Percentiles rank a stretch among this genome's conserved stretches.
Conservation (phyloP, 64 coral and sea anemone species). For the Stichodactyla helianthus region DNA sequence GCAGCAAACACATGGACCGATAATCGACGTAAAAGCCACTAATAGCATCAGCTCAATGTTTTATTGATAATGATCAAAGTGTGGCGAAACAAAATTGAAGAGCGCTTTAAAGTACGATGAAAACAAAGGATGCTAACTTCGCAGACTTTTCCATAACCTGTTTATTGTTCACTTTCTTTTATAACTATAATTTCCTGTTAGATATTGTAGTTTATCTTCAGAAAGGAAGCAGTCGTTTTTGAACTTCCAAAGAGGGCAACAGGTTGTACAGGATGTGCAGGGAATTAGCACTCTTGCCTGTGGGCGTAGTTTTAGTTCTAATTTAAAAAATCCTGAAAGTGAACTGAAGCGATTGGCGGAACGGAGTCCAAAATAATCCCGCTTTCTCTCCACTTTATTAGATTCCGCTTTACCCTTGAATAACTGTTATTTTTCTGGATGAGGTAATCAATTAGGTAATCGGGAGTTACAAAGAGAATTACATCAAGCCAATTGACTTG, state of each 20-base stretch:
- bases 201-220: background rate
- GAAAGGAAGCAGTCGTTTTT: background rate
- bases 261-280: background rate
- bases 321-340: background rate
- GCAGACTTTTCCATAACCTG: background rate
- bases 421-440: background rate
- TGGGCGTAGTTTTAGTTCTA: background rate
- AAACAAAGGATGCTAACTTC: background rate
- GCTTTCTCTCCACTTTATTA: background rate
- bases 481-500: background rate
- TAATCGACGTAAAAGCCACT: background rate
- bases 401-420: background rate
- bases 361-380: background rate
- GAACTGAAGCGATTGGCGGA: background rate
- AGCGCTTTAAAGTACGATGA: background rate
- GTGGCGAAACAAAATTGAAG: background rate
- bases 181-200: background rate
- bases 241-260: background rate
- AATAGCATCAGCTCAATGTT: background rate
- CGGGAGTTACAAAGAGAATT: background rate
- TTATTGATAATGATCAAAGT: background rate
- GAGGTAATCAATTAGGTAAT: background rate
- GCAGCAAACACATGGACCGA: background rate
- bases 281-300: background rate
- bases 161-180: background rate